These are phyloP conservation scores for Asobara japonica DNA, from an alignment of 1,140 invertebrate species.

Conservation along the genomic window DNA sequence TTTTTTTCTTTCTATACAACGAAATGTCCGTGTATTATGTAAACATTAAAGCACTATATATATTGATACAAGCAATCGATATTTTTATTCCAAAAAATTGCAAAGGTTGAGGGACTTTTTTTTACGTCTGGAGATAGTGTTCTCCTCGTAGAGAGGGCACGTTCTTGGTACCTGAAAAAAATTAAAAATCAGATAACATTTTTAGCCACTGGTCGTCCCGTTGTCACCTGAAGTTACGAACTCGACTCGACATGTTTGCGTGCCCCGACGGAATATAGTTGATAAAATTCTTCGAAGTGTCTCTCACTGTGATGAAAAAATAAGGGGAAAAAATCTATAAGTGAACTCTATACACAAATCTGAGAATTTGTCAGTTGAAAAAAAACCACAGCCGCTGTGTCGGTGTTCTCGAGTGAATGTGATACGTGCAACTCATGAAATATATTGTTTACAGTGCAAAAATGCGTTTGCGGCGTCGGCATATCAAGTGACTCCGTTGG, in stretches of 20 bases:
- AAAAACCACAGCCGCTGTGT: not conserved
- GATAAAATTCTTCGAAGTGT: not conserved
- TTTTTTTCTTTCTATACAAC: too few species aligned
- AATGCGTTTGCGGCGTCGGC: constrained; percentile 13
- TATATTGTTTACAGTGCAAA: constrained; percentile 20
- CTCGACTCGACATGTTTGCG: not conserved
- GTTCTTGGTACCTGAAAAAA: not conserved
- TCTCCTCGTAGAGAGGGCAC: not conserved
- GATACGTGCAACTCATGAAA: constrained; percentile 14
- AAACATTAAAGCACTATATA: too few species aligned
- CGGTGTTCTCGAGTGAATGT: not conserved
- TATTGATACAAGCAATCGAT: too few species aligned
- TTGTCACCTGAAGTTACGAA: not conserved
- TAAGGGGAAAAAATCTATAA: not conserved
- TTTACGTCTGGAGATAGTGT: too few species aligned
- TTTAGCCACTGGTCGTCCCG: not conserved
- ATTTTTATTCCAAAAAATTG: too few species aligned
- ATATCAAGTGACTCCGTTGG: constrained; percentile 18
- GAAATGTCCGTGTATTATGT: too few species aligned
- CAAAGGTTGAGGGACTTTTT: too few species aligned
- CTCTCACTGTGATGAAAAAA: not conserved
- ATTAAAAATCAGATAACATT: not conserved
- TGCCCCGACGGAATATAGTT: not conserved
- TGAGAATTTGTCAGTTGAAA: not conserved
- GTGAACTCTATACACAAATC: constrained; percentile 1